Conservation (phyloP, 2,888 invertebrate species). For the Mantis religiosa region DNA sequence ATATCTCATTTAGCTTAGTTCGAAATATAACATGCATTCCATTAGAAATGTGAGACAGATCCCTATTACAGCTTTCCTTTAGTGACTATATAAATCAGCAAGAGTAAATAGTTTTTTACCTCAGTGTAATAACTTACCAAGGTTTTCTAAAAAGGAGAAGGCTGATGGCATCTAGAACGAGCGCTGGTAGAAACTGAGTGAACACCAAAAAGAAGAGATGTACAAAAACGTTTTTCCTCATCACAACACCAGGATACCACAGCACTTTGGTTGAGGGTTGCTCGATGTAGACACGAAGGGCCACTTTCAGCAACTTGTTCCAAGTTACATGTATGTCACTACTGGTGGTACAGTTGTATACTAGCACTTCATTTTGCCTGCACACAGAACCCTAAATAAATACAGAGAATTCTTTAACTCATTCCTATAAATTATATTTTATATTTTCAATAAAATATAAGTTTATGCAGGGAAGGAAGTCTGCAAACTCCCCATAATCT, state of each 20-base stretch:
- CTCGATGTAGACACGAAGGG: conserved; percentile 38
- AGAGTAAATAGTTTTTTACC: too few species aligned
- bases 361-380: conserved; percentile 36
- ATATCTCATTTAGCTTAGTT: too few species aligned
- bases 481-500: too few species aligned
- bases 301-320: conserved; percentile 45
- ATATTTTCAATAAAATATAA: too few species aligned
- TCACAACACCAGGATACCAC: conserved; percentile 43
- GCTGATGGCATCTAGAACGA: conserved; percentile 48
- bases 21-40: too few species aligned
- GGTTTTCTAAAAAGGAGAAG: conserved; percentile 48
- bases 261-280: conserved; percentile 50
- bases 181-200: conserved; percentile 54
- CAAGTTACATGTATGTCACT: conserved; percentile 53
- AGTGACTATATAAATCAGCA: too few species aligned
- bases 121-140: conserved; percentile 32
- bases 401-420: too few species aligned
- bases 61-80: too few species aligned
- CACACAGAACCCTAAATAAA: background rate
- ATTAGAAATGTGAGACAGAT: too few species aligned
- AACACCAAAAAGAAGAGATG: conserved; percentile 49
- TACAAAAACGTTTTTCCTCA: conserved; percentile 40
- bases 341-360: conserved; percentile 58
- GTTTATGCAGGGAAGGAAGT: too few species aligned
- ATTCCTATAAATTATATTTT: too few species aligned